phyloP scores from a whole-genome alignment of 2,888 invertebrate species.

The Lasiommata megera region DNA sequence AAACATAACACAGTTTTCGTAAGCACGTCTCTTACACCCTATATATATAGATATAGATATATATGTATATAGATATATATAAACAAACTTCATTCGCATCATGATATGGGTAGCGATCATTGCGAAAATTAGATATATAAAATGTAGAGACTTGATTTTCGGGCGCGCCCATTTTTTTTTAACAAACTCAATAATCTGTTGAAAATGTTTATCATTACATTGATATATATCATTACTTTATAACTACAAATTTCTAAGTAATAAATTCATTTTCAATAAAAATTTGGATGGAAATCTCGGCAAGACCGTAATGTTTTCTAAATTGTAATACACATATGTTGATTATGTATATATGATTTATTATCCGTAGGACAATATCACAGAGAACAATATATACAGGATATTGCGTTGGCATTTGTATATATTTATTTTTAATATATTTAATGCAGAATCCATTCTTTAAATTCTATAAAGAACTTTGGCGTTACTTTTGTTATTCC shows the following conservation, averaged over 20 bases:
- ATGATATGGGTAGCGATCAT: no score
- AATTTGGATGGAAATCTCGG: conserved; percentile 22
- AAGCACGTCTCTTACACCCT: no score
- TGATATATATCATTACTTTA: not conserved
- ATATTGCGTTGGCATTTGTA: not conserved
- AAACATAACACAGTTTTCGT: no score
- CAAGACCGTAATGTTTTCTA: conserved; percentile 1
- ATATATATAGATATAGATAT: no score
- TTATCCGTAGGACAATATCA: not conserved
- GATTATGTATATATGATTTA: not conserved
- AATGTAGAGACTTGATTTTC: no score
- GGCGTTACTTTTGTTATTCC: not conserved
- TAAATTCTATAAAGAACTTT: not conserved
- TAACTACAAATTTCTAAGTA: conserved; percentile 6
- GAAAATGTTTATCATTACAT: conserved; percentile 3
- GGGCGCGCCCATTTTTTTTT: not conserved
- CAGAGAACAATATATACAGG: not conserved
- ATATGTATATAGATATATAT: no score
- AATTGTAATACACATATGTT: not conserved
- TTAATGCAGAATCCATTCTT: not conserved
- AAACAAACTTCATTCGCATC: no score
- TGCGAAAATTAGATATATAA: no score
- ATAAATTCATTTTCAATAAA: conserved; percentile 10
- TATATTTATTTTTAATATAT: no score
- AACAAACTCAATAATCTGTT: not conserved